Conservation (phyloP, 2,888 invertebrate species). For the Dryadula phaetusa region DNA sequence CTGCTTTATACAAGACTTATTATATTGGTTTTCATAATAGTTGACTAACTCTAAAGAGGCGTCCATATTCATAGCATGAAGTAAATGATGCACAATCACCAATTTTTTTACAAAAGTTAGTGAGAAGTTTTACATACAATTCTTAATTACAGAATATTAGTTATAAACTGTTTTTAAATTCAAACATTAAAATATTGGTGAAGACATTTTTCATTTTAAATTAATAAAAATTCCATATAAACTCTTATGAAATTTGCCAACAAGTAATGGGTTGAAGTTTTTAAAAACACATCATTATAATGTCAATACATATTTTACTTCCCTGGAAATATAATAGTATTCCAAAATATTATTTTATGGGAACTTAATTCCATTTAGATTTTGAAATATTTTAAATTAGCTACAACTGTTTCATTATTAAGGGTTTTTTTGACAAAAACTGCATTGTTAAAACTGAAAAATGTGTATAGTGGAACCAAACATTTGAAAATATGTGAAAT, state of each 20-base stretch:
- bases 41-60: constrained; percentile 82
- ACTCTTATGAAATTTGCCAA: constrained; percentile 18
- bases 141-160: constrained; percentile 68
- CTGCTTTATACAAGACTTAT: constrained; percentile 77
- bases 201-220: constrained; percentile 67
- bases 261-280: background rate
- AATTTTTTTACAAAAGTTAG: constrained; percentile 73
- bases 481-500: constrained; percentile 84
- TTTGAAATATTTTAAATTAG: constrained; percentile 51
- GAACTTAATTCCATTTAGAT: constrained; percentile 83
- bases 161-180: constrained; percentile 64
- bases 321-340: constrained; percentile 7
- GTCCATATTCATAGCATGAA: constrained; percentile 80
- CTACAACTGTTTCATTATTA: constrained; percentile 13
- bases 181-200: constrained; percentile 66
- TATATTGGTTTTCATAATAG: constrained; percentile 79
- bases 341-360: constrained; percentile 63
- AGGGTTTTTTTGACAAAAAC: background rate
- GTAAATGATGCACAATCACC: constrained; percentile 79
- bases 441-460: constrained; percentile 35
- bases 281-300: background rate
- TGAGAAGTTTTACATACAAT: constrained; percentile 65
- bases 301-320: constrained; percentile 14
- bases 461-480: constrained; percentile 59
- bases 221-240: constrained; percentile 59